Evolutionary conservation across 2,113 vertebrate species (phyloP).

Genomic region (Paratilapia polleni): DNA sequence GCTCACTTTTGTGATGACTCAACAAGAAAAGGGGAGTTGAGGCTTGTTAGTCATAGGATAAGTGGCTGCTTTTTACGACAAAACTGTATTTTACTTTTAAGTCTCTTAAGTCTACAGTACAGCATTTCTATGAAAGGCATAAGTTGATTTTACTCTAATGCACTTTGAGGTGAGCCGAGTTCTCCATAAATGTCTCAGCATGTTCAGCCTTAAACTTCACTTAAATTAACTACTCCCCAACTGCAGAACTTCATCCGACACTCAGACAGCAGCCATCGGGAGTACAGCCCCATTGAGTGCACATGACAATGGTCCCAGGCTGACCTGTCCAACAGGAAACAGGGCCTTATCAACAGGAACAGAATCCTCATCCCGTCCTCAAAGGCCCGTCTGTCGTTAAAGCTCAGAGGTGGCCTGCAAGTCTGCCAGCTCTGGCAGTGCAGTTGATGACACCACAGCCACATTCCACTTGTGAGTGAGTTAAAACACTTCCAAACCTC

Average conservation of each 20-base stretch:
- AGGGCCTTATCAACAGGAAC: slow-evolving; percentile 71
- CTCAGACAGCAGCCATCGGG: neutral
- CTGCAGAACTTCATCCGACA: slow-evolving; percentile 13
- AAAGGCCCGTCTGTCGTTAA: slow-evolving; percentile 42
- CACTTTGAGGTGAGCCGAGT: neutral
- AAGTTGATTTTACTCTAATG: neutral
- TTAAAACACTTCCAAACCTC: neutral
- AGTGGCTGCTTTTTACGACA: neutral
- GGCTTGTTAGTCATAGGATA: neutral
- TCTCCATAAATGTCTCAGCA: neutral
- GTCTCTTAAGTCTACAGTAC: neutral
- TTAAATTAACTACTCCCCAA: neutral
- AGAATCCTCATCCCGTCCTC: slow-evolving; percentile 57
- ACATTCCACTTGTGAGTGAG: slow-evolving; percentile 25
- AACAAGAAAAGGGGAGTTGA: neutral
- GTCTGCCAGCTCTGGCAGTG: slow-evolving; percentile 15
- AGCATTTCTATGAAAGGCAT: neutral
- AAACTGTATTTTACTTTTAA: neutral
- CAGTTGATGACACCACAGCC: slow-evolving; percentile 14
- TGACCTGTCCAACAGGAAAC: slow-evolving; percentile 66
- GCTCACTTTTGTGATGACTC: neutral
- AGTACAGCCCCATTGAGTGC: slow-evolving; percentile 7
- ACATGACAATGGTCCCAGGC: slow-evolving; percentile 28
- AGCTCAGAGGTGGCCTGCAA: slow-evolving; percentile 39
- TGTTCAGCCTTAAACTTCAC: neutral